Percentiles rank a stretch among this genome's conserved stretches.
Conservation (phyloP, 2,888 invertebrate genomes). For the Leptinotarsa juncta region DNA sequence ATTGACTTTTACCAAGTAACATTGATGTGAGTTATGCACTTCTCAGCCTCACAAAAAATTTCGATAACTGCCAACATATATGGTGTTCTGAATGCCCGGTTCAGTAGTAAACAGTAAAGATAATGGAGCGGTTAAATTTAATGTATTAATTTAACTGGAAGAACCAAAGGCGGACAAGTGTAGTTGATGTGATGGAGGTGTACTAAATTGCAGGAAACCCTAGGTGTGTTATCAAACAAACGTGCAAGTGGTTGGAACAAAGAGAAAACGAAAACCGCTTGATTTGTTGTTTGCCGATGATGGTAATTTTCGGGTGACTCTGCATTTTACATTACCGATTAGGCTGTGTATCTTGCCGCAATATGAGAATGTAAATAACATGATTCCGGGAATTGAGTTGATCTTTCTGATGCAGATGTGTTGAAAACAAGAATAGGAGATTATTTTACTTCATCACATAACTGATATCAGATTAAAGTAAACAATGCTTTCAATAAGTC, state of each 20-base stretch:
- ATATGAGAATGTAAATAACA: neutral
- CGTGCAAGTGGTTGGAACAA: constrained; percentile 32
- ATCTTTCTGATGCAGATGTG: neutral
- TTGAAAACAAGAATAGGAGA: too few species aligned
- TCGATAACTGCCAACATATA: neutral
- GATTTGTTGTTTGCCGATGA: constrained; percentile 29
- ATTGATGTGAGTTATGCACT: too few species aligned
- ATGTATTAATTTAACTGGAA: constrained; percentile 48
- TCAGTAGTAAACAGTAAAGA: constrained; percentile 36
- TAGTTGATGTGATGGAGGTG: constrained; percentile 43
- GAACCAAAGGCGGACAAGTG: constrained; percentile 46
- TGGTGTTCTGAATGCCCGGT: neutral
- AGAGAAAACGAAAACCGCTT: constrained; percentile 28
- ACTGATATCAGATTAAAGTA: too few species aligned
- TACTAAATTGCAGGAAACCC: constrained; percentile 41
- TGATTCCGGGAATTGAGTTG: neutral
- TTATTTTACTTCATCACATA: too few species aligned
- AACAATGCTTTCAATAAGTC: too few species aligned
- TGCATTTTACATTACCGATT: constrained; percentile 18
- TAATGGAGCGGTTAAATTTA: constrained; percentile 49
- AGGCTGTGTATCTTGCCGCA: neutral
- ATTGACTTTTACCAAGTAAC: too few species aligned
- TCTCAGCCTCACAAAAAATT: neutral
- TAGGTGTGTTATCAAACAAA: constrained; percentile 33
- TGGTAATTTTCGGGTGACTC: constrained; percentile 28